phyloP scores from a whole-genome alignment of 2,113 vertebrate species.

The Camelus bactrianus region DNA sequence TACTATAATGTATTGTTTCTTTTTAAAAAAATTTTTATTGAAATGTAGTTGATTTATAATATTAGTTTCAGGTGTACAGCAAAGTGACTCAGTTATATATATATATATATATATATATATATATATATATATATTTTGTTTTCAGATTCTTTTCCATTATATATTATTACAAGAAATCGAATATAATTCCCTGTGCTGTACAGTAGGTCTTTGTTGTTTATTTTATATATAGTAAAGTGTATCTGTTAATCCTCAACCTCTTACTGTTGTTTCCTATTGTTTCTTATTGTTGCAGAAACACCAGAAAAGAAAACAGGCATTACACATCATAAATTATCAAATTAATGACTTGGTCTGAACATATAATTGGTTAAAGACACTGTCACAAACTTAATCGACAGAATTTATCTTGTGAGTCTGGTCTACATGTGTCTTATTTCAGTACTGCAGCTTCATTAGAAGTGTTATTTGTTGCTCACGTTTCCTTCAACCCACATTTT shows the following conservation, averaged over 20 bases:
- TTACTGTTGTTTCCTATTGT: background rate
- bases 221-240: too few relatives aligned
- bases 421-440: background rate
- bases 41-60: too few relatives aligned
- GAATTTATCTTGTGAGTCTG: background rate
- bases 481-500: background rate
- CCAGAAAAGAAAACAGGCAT: background rate
- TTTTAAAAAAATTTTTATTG: background rate
- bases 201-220: too few relatives aligned
- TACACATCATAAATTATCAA: background rate
- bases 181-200: too few relatives aligned
- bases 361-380: background rate
- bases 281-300: background rate
- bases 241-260: too few relatives aligned
- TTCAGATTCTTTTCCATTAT: too few relatives aligned
- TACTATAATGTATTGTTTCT: background rate
- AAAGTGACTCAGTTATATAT: too few relatives aligned
- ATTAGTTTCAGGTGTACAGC: too few relatives aligned
- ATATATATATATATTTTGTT: too few relatives aligned
- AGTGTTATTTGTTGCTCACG: background rate
- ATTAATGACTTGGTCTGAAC: background rate
- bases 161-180: too few relatives aligned
- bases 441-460: background rate
- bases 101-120: too few relatives aligned
- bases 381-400: background rate